phyloP scores from a whole-genome alignment of 30 jellyfish, hydroid and myxozoan species.

The Pelagia noctiluca region DNA sequence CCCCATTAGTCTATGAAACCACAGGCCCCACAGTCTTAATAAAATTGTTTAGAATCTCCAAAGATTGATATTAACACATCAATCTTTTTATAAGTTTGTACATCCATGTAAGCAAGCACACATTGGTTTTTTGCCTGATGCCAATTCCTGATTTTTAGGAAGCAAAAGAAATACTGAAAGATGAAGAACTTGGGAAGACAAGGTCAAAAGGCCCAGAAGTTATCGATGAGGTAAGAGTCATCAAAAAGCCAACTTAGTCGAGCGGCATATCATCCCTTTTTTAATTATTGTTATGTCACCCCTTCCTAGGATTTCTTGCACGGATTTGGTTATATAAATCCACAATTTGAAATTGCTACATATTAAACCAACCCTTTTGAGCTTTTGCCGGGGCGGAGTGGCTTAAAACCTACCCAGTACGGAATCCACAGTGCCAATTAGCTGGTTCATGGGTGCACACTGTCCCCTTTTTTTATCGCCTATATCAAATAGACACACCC shows the following conservation, averaged over 20 bases:
- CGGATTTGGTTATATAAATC: not conserved
- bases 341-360: not conserved
- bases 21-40: no score
- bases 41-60: not conserved
- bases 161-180: constrained; percentile 27
- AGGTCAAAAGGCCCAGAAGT: constrained; percentile 7
- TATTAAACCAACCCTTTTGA: not conserved
- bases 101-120: no score
- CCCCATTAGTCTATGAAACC: not conserved
- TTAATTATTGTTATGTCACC: not conserved
- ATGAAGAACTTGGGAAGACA: constrained; percentile 34
- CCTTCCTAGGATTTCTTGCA: not conserved
- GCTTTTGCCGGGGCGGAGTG: no score
- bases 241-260: not conserved
- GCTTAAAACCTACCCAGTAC: no score
- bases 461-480: not conserved
- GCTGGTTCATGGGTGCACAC: no score
- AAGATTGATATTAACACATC: no score
- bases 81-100: no score
- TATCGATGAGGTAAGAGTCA: no score
- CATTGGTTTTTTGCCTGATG: not conserved
- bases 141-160: constrained; percentile 2
- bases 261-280: not conserved
- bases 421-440: no score
- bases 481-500: no score